Percentiles rank a stretch among this genome's conserved stretches.
phyloP scores from a whole-genome alignment of 2,113 vertebrate genomes.

The Riparia riparia region DNA sequence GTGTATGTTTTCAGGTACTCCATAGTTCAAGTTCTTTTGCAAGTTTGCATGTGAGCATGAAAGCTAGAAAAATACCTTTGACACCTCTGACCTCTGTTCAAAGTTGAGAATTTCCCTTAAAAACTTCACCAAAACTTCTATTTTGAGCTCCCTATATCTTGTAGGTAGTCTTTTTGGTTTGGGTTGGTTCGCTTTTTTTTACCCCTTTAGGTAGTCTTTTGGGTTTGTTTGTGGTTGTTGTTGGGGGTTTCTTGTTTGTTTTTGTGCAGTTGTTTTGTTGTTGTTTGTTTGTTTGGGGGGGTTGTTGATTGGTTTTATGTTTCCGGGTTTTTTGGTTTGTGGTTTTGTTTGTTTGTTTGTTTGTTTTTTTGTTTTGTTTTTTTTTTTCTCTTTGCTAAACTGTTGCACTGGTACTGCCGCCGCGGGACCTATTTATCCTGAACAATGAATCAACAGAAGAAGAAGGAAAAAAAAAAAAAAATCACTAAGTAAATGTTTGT shows the following conservation, averaged over 20 bases:
- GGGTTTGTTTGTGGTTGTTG: neutral
- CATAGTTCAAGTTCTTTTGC: neutral
- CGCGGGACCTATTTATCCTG: rapidly evolving
- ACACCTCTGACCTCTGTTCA: rapidly evolving
- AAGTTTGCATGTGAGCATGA: neutral
- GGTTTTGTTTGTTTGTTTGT: rapidly evolving
- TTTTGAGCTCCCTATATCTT: neutral
- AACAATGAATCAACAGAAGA: neutral
- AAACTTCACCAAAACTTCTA: neutral
- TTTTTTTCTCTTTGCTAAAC: neutral
- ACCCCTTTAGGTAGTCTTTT: neutral
- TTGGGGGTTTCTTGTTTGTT: neutral
- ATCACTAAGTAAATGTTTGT: neutral
- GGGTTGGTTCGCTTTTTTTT: neutral
- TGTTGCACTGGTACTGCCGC: neutral
- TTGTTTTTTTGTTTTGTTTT: rapidly evolving
- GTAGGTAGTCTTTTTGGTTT: neutral
- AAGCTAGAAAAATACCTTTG: neutral
- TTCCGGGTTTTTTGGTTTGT: neutral
- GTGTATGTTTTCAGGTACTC: neutral
- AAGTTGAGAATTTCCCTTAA: neutral
- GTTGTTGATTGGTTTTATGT: neutral
- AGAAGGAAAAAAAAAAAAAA: too few relatives aligned
- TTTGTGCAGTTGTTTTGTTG: neutral
- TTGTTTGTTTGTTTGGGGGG: neutral